A percentile compares a stretch with the other conserved stretches of the same genome.
These are phyloP conservation scores for Elephas maximus DNA, from an alignment of 2,113 vertebrate species.

Conservation along the genomic window DNA sequence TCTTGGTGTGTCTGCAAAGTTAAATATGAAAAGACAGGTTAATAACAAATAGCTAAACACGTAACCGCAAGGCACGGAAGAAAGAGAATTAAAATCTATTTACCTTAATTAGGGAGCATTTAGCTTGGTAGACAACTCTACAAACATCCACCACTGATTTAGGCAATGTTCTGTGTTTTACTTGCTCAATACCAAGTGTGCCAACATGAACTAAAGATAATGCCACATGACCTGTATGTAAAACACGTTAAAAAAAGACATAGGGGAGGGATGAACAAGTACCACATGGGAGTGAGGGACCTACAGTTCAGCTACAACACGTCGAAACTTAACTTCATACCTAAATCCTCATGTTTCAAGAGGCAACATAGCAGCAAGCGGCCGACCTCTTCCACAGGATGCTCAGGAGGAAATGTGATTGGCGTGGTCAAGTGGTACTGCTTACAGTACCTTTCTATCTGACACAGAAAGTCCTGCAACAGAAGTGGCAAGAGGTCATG, in stretches of 20 bases:
- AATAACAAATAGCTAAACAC: background rate
- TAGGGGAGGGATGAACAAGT: background rate
- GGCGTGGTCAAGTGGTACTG: slow-evolving; percentile 98
- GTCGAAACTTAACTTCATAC: slow-evolving; percentile 86
- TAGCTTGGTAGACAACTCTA: slow-evolving; percentile 98
- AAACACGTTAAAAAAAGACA: background rate
- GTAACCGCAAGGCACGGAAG: background rate
- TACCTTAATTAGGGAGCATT: slow-evolving; percentile 99
- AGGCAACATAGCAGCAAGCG: slow-evolving; percentile 97
- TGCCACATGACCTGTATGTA: slow-evolving; percentile 95
- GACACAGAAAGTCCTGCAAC: slow-evolving; percentile 97
- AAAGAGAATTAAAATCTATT: background rate
- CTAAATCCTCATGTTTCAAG: slow-evolving; percentile 98
- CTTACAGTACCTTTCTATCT: slow-evolving; percentile 98
- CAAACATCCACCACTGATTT: slow-evolving; percentile 98
- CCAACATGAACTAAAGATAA: slow-evolving; percentile 96
- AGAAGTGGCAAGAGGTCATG: background rate
- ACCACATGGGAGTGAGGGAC: background rate
- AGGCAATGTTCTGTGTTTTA: slow-evolving; percentile 95
- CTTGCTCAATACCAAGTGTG: slow-evolving; percentile 96
- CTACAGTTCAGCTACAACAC: background rate
- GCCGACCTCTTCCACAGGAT: slow-evolving; percentile 99
- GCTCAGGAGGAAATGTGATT: slow-evolving; percentile 97
- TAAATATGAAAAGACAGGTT: background rate
- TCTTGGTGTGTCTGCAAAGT: slow-evolving; percentile 96